phyloP scores from a whole-genome alignment of 2,888 invertebrate species.

The Neria commutata region DNA sequence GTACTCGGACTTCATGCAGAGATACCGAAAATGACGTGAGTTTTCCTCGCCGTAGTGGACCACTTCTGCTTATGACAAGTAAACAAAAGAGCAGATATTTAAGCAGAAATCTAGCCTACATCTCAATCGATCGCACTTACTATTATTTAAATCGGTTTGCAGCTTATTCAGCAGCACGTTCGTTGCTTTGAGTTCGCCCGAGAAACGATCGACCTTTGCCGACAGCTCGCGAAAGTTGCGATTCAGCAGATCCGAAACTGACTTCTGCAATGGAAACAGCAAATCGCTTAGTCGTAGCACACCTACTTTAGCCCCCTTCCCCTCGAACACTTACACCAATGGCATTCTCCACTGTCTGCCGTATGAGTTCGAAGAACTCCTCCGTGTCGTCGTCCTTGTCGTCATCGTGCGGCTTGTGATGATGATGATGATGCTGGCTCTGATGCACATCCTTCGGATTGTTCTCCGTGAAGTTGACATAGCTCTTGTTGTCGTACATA shows the following conservation, averaged over 20 bases:
- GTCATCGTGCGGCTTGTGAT: slow-evolving; percentile 29
- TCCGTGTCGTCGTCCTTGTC: slow-evolving; percentile 56
- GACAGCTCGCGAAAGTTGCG: slow-evolving; percentile 52
- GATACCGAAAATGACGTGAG: slow-evolving; percentile 56
- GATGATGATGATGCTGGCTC: neutral
- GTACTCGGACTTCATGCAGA: slow-evolving; percentile 61
- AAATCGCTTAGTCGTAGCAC: neutral
- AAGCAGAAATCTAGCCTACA: neutral
- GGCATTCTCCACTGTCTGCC: slow-evolving; percentile 52
- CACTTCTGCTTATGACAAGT: slow-evolving; percentile 41
- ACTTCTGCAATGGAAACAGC: slow-evolving; percentile 36
- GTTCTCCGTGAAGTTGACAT: slow-evolving; percentile 14
- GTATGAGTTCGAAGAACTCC: slow-evolving; percentile 55
- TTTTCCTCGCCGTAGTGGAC: slow-evolving; percentile 58
- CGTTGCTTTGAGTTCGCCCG: slow-evolving; percentile 44
- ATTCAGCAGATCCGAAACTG: slow-evolving; percentile 47
- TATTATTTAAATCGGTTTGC: slow-evolving; percentile 46
- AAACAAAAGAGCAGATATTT: neutral
- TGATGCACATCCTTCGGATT: slow-evolving; percentile 5
- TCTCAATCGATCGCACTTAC: slow-evolving; percentile 38
- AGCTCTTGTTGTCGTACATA: slow-evolving; percentile 29
- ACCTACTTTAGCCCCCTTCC: neutral
- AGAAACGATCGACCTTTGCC: slow-evolving; percentile 49
- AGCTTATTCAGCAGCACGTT: slow-evolving; percentile 45
- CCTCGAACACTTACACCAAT: slow-evolving; percentile 43